Percentiles rank a stretch among this genome's conserved stretches.
phyloP scores from a whole-genome alignment of 2,888 invertebrate genomes.

The Euphydryas editha region DNA sequence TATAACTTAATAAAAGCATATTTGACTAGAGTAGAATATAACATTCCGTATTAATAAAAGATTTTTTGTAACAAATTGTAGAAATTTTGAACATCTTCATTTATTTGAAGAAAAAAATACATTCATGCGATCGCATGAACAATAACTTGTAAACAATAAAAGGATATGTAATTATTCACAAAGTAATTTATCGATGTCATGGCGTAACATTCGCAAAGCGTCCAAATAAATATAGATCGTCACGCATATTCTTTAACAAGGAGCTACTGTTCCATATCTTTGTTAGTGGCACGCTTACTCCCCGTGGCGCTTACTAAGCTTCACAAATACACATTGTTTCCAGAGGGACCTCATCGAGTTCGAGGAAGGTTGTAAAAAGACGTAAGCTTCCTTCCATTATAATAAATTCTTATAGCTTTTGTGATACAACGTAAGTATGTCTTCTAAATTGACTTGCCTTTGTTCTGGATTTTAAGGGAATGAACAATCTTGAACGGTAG shows the following conservation, averaged over 20 bases:
- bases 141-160: not conserved
- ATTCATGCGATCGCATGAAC: not conserved
- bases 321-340: slow-evolving; percentile 49
- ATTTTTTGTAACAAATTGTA: too few relatives aligned
- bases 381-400: slow-evolving; percentile 49
- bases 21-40: too few relatives aligned
- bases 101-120: too few relatives aligned
- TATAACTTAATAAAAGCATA: too few relatives aligned
- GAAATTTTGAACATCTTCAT: too few relatives aligned
- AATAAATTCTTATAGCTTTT: slow-evolving; percentile 64
- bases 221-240: slow-evolving; percentile 43
- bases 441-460: slow-evolving; percentile 50
- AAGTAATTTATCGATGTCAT: slow-evolving; percentile 18
- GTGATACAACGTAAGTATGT: slow-evolving; percentile 52
- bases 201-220: slow-evolving; percentile 39
- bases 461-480: slow-evolving; percentile 31
- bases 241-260: slow-evolving; percentile 49
- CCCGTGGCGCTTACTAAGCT: slow-evolving; percentile 44
- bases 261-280: slow-evolving; percentile 60
- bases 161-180: not conserved
- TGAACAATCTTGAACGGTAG: slow-evolving; percentile 30
- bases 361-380: slow-evolving; percentile 56
- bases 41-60: too few relatives aligned
- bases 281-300: slow-evolving; percentile 49
- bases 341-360: slow-evolving; percentile 53